A percentile compares a stretch with the other conserved stretches of the same genome.
phyloP scores from a whole-genome alignment of 53 echinoderm and acorn worm species.

The Antedon mediterranea region DNA sequence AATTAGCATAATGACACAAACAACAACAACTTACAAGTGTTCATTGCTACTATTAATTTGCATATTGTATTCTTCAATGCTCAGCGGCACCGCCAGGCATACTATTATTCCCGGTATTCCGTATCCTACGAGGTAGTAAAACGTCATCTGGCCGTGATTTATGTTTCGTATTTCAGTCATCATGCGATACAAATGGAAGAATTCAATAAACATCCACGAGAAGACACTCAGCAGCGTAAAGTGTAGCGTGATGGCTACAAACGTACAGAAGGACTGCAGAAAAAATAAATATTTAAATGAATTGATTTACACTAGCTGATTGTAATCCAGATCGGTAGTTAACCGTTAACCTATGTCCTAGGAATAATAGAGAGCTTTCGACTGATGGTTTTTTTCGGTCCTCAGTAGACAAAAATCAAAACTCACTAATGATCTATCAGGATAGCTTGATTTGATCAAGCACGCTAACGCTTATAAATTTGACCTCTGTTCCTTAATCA shows the following conservation, averaged over 20 bases:
- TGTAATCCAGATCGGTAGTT: too few relatives aligned
- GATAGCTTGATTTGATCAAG: too few relatives aligned
- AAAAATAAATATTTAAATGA: neutral
- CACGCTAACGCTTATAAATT: too few relatives aligned
- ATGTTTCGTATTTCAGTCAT: slow-evolving; percentile 96
- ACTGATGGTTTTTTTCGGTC: too few relatives aligned
- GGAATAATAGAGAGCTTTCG: too few relatives aligned
- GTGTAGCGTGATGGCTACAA: slow-evolving; percentile 84
- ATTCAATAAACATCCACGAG: slow-evolving; percentile 98
- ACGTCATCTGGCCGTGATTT: slow-evolving; percentile 95
- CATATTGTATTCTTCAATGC: slow-evolving; percentile 63
- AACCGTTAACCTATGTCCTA: too few relatives aligned
- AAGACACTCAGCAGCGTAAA: slow-evolving; percentile 73
- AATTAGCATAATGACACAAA: too few relatives aligned
- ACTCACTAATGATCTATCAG: too few relatives aligned
- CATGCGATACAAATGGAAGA: slow-evolving; percentile 94
- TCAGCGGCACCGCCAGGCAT: slow-evolving; percentile 77
- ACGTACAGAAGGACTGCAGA: slow-evolving; percentile 71
- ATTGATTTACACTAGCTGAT: too few relatives aligned
- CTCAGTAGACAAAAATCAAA: too few relatives aligned
- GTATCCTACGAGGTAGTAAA: slow-evolving; percentile 78
- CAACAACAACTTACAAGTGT: slow-evolving; percentile 99
- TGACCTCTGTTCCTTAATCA: too few relatives aligned
- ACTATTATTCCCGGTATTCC: slow-evolving; percentile 84
- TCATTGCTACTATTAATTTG: slow-evolving; percentile 65